A percentile compares a stretch with the other conserved stretches of the same genome.
Evolutionary conservation across 2,888 invertebrate genomes (phyloP).

Genomic region (Acleris laterana): DNA sequence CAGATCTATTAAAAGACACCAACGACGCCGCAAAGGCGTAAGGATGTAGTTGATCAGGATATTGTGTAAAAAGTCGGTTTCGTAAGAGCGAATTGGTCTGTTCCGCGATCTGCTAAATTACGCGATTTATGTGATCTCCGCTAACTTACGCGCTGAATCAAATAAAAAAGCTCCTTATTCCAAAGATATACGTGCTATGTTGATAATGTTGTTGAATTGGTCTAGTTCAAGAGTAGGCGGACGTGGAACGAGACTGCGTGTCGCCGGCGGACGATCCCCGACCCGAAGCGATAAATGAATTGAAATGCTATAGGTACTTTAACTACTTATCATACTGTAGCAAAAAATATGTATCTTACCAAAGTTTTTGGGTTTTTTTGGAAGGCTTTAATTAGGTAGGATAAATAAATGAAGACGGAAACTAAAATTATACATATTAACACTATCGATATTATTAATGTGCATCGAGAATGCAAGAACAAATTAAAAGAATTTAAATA

Average conservation of each 20-base stretch:
- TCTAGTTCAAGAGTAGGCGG: conserved; percentile 22
- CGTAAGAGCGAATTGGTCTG: conserved; percentile 62
- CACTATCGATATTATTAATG: too few relatives aligned
- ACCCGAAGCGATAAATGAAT: conserved; percentile 43
- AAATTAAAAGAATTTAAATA: too few relatives aligned
- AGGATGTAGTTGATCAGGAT: conserved; percentile 52
- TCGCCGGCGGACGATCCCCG: conserved; percentile 50
- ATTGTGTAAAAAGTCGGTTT: conserved; percentile 62
- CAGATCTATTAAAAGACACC: background rate
- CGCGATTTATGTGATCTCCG: conserved; percentile 55
- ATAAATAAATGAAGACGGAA: too few relatives aligned
- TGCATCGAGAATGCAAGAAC: too few relatives aligned
- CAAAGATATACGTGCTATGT: background rate
- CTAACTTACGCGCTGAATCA: conserved; percentile 41
- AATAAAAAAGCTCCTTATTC: conserved; percentile 7
- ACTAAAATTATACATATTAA: too few relatives aligned
- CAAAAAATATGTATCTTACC: background rate
- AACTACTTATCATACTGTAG: too few relatives aligned
- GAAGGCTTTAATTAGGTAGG: too few relatives aligned
- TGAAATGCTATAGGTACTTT: conserved; percentile 2
- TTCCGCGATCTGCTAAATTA: conserved; percentile 55
- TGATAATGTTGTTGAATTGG: background rate
- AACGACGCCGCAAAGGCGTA: conserved; percentile 7
- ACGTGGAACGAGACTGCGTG: conserved; percentile 53
- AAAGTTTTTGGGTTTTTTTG: background rate